phyloP scores from a whole-genome alignment of 2,113 vertebrate species.

The Cinclus mexicanus region DNA sequence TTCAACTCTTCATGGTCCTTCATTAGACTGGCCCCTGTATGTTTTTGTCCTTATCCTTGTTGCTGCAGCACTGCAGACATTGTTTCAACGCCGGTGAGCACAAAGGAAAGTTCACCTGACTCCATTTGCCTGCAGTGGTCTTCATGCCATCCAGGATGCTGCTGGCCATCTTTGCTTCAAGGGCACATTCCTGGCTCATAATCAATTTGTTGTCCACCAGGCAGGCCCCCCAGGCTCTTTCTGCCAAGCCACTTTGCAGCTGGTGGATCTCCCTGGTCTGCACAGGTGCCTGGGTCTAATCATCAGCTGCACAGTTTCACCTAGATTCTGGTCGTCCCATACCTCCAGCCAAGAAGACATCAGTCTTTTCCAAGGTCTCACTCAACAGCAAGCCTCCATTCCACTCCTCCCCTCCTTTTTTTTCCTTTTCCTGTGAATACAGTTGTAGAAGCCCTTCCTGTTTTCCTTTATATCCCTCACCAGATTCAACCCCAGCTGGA shows the following conservation, averaged over 20 bases:
- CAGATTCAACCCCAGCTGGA: background rate
- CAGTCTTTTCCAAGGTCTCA: background rate
- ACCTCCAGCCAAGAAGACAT: background rate
- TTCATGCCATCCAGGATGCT: background rate
- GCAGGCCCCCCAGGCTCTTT: background rate
- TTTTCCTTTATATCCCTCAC: background rate
- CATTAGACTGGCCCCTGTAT: background rate
- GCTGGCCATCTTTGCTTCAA: background rate
- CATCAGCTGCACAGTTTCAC: background rate
- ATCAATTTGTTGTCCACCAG: background rate
- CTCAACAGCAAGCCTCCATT: background rate
- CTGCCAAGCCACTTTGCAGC: background rate
- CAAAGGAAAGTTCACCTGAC: background rate
- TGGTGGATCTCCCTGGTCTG: background rate
- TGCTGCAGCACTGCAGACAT: background rate
- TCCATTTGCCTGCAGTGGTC: background rate
- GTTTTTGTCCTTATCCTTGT: background rate
- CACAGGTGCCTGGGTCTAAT: background rate
- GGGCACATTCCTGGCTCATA: background rate
- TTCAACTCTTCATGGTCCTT: background rate
- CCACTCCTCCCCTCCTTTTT: rapidly evolving
- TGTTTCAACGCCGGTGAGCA: background rate
- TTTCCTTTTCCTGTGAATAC: background rate
- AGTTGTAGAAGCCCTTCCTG: background rate
- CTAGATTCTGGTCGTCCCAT: background rate